Conservation (phyloP, 2,113 vertebrate genomes). For the Alouatta palliata region DNA sequence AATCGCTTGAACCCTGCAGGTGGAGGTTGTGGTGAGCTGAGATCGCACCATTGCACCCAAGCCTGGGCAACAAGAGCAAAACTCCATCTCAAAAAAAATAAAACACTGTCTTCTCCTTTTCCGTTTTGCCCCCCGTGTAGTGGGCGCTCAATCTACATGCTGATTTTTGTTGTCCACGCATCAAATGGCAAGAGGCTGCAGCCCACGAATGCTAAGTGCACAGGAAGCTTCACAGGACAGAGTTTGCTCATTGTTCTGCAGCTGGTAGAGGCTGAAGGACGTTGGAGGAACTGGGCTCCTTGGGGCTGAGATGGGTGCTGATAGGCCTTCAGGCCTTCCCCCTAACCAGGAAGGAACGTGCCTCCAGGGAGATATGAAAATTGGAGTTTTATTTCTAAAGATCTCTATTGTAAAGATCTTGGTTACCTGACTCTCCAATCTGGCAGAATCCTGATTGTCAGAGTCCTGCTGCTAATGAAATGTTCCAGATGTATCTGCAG, state of each 20-base stretch:
- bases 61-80: too few relatives aligned
- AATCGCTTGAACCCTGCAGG: too few relatives aligned
- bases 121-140: background rate
- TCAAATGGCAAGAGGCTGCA: background rate
- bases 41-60: too few relatives aligned
- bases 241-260: background rate
- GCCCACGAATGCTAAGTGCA: background rate
- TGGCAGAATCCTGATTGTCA: background rate
- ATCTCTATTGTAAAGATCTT: background rate
- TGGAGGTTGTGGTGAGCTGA: too few relatives aligned
- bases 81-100: too few relatives aligned
- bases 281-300: background rate
- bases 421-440: background rate
- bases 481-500: background rate
- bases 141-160: constrained; percentile 17
- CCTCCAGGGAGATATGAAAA: background rate
- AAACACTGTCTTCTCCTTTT: background rate
- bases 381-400: background rate
- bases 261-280: background rate
- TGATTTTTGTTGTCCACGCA: background rate
- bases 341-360: background rate
- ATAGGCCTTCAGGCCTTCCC: background rate
- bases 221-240: background rate
- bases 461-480: background rate
- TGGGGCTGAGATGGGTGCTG: background rate